These are phyloP conservation scores for Alcedo quadribrachys DNA, from an alignment of 2,797 vertebrate species.

Conservation along the genomic window DNA sequence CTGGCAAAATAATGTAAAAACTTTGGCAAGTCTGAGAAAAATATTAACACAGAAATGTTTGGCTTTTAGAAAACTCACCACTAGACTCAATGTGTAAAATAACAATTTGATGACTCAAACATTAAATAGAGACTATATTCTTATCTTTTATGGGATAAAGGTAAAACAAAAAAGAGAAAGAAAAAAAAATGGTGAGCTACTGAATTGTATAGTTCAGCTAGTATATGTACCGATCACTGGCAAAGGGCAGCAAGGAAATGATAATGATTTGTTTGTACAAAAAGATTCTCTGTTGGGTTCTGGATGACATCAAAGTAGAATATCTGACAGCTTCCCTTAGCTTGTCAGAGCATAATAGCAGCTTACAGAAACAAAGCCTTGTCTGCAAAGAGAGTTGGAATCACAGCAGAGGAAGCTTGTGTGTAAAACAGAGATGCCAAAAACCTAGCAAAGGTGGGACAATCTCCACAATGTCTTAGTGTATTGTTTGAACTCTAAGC, in stretches of 20 bases:
- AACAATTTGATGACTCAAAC: neutral
- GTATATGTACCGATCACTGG: neutral
- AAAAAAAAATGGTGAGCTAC: neutral
- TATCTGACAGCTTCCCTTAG: constrained; percentile 36
- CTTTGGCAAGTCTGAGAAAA: neutral
- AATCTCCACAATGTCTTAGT: neutral
- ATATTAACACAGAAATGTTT: neutral
- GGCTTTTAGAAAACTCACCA: neutral
- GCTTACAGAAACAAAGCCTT: constrained; percentile 24
- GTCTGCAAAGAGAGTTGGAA: neutral
- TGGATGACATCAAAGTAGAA: constrained; percentile 11
- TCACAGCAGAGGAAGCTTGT: neutral
- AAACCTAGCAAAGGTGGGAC: neutral
- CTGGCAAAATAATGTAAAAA: neutral
- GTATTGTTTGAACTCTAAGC: neutral
- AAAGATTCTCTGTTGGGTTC: constrained; percentile 17
- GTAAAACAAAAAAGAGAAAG: neutral
- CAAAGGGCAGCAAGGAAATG: neutral
- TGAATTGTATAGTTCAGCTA: neutral
- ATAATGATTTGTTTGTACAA: constrained; percentile 9
- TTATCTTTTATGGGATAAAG: neutral
- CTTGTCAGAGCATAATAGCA: constrained; percentile 18
- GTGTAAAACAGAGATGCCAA: neutral
- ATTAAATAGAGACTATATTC: neutral
- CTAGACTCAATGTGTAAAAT: neutral